Base-by-base conservation (phyloP, 2,888 invertebrate genomes). In the Atrina japonica region DNA sequence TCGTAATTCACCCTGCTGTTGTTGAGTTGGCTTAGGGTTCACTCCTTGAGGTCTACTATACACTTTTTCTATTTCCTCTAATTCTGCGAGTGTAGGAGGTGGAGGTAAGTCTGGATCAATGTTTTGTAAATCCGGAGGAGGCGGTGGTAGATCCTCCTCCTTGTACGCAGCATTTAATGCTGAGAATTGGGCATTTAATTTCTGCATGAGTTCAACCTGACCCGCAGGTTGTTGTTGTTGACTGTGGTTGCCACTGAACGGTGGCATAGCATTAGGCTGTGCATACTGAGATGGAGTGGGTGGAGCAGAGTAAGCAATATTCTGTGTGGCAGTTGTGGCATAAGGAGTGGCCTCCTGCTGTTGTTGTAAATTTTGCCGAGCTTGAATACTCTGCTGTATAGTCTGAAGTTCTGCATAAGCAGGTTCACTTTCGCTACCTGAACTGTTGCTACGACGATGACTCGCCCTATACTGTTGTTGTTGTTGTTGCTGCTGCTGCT, bases 21-120 rank as follows among this genome's bases (percentile, higher is more conserved):
- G 61, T 40, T 66, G 55, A 18, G 47, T 53, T 29, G 67, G 64
- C 43, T 63, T 76, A 52, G 59, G 70, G 35, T 68, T 63, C 47
- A 75, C 60, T 25, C 77, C 74, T 27, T 80, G 81, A 55, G 84
- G 83, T 60, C 77, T 76, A 76, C 80, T 80, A 64, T 82, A 85
- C 45, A 81, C 73, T 58, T 80, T 68, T 67, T 84, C 85, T 61
- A 87, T 83, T 70, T 83, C 85, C 40, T 77, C 73, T 18, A 88
- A 73, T 66, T 88, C 87, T 23, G 83, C 86, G 29, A 75, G 83
- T n/a, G 86, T 82, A 1, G 87, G 87, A 25, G 87, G 87, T 7
- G 84, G 83, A 0, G 87, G 87, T n/a, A 88, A 76, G 60, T 86
- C 86, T 6, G 80, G 70, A 30, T 72, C 71, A 27, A 70, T 50